Percentiles rank a stretch among this genome's conserved stretches.
These are phyloP conservation scores for Phenganax subtilis DNA, from an alignment of 92 coral and sea anemone genomes.

Conservation along the genomic window DNA sequence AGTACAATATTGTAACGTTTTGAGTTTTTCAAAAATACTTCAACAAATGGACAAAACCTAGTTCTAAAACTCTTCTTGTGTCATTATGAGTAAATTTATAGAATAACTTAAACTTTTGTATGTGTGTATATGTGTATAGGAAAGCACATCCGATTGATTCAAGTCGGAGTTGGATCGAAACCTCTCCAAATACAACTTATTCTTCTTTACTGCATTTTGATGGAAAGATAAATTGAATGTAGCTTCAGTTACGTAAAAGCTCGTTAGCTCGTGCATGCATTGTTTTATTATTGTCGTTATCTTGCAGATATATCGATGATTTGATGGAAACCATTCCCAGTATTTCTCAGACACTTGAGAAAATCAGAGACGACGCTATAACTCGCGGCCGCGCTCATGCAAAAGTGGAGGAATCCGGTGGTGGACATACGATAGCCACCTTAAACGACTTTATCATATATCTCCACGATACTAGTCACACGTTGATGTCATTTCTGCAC, in stretches of 20 bases:
- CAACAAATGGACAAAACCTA: not conserved
- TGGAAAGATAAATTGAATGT: too few species aligned
- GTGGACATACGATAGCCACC: conserved; percentile 41
- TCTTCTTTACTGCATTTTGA: not conserved
- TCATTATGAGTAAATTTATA: too few species aligned
- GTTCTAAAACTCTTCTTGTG: too few species aligned
- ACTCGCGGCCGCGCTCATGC: conserved; percentile 41
- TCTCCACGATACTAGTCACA: conserved; percentile 64
- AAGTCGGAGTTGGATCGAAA: too few species aligned
- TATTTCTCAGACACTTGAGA: conserved; percentile 59
- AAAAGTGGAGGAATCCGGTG: conserved; percentile 38
- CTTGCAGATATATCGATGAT: conserved; percentile 72
- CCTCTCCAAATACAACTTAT: not conserved
- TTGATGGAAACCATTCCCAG: conserved; percentile 70
- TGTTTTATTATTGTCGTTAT: not conserved
- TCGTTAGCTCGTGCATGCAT: not conserved
- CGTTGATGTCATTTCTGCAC: conserved; percentile 60
- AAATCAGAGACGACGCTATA: conserved; percentile 61
- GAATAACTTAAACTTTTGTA: too few species aligned
- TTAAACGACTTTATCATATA: conserved; percentile 67
- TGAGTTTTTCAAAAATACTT: not conserved
- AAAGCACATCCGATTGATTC: too few species aligned
- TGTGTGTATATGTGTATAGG: too few species aligned
- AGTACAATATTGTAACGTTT: too few species aligned
- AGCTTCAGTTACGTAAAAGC: not conserved